A percentile compares a stretch with the other conserved stretches of the same genome.
phyloP scores from a whole-genome alignment of 1,140 invertebrate species.

The Pogonus chalceus region DNA sequence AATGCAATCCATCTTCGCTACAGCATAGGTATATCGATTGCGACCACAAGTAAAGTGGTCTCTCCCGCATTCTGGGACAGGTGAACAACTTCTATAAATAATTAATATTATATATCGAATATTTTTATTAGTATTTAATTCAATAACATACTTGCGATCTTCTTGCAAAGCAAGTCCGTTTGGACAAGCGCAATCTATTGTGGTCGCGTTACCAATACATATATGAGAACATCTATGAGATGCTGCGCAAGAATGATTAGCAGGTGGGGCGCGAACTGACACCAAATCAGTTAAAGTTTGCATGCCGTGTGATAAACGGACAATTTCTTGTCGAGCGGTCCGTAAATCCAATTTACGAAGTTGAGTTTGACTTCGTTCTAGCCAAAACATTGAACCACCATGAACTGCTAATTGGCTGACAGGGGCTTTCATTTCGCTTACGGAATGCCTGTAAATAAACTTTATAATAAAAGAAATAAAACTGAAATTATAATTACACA shows the following conservation, averaged over 20 bases:
- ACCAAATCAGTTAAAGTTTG: slow-evolving; percentile 25
- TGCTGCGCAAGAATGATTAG: slow-evolving; percentile 25
- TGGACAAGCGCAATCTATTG: slow-evolving; percentile 63
- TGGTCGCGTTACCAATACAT: slow-evolving; percentile 43
- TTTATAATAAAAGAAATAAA: not conserved
- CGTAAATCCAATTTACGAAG: slow-evolving; percentile 28
- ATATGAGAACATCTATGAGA: slow-evolving; percentile 55
- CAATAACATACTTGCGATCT: too few relatives aligned
- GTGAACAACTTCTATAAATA: slow-evolving; percentile 56
- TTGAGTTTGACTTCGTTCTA: slow-evolving; percentile 27
- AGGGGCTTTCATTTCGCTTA: slow-evolving; percentile 28
- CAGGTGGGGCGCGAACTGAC: slow-evolving; percentile 26
- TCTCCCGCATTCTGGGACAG: slow-evolving; percentile 60
- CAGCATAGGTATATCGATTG: slow-evolving; percentile 24
- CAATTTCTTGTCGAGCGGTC: slow-evolving; percentile 23
- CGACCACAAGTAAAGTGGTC: slow-evolving; percentile 67
- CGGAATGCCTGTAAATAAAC: slow-evolving; percentile 23
- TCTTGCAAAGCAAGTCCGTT: slow-evolving; percentile 58
- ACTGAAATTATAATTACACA: slow-evolving; percentile 28
- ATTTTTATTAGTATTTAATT: too few relatives aligned
- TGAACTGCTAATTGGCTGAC: slow-evolving; percentile 29
- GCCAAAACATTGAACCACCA: slow-evolving; percentile 31
- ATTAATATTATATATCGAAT: too few relatives aligned
- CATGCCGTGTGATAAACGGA: slow-evolving; percentile 26
- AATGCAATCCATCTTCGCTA: slow-evolving; percentile 59